These are phyloP conservation scores for Beris chalybata DNA, from an alignment of 2,888 invertebrate species.

Conservation along the genomic window DNA sequence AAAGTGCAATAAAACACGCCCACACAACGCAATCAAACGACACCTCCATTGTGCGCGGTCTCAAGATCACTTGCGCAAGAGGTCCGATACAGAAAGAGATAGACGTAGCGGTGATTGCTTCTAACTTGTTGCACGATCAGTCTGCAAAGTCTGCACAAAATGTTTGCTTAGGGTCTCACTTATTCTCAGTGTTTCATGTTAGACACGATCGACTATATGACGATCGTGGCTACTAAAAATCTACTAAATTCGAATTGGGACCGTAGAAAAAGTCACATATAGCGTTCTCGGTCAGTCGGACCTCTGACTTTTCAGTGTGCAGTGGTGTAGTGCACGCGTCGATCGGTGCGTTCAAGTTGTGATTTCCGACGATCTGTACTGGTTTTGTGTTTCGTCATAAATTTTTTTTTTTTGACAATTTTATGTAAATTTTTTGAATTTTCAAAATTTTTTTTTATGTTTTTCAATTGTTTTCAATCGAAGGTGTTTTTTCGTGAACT, in stretches of 20 bases:
- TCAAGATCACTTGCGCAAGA: too few relatives aligned
- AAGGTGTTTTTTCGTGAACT: too few relatives aligned
- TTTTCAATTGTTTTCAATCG: neutral
- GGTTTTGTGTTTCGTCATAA: neutral
- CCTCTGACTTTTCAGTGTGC: slow-evolving; percentile 34
- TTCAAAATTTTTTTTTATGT: neutral
- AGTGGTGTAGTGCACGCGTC: slow-evolving; percentile 13
- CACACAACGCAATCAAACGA: slow-evolving; percentile 2
- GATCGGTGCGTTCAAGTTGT: slow-evolving; percentile 1
- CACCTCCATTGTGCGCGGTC: neutral
- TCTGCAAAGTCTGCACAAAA: slow-evolving; percentile 37
- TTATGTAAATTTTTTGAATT: neutral
- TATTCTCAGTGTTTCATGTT: neutral
- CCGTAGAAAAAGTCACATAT: slow-evolving; percentile 25
- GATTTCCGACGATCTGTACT: neutral
- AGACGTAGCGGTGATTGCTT: too few relatives aligned
- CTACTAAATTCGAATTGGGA: neutral
- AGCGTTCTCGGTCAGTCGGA: slow-evolving; percentile 39
- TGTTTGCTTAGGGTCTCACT: neutral
- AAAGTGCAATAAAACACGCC: slow-evolving; percentile 13
- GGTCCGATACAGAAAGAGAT: too few relatives aligned
- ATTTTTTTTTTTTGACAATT: neutral
- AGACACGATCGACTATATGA: slow-evolving; percentile 10
- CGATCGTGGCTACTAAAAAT: neutral
- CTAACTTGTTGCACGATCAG: neutral